A percentile compares a stretch with the other conserved stretches of the same genome.
Evolutionary conservation across 1,140 invertebrate species (phyloP).

Genomic region (Lanistes nyassanus): DNA sequence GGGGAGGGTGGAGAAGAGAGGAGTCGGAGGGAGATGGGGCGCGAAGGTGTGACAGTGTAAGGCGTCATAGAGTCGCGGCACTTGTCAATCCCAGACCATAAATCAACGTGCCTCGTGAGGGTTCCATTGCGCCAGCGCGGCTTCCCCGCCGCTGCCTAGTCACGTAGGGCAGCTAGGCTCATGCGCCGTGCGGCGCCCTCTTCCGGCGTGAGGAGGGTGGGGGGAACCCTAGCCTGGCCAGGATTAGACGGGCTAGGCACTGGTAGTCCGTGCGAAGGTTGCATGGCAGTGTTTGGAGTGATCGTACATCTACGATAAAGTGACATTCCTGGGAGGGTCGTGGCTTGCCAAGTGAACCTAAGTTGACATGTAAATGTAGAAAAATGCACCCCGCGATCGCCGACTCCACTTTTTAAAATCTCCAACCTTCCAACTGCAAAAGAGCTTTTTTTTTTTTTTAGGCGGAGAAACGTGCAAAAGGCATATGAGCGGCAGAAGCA

Average conservation of each 20-base stretch:
- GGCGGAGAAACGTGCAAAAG: no score
- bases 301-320: not conserved
- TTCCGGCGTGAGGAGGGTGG: slow-evolving; percentile 1
- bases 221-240: not conserved
- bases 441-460: no score
- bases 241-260: not conserved
- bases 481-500: no score
- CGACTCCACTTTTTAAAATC: no score
- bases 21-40: no score
- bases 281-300: not conserved
- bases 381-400: no score
- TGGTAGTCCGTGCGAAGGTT: not conserved
- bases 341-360: not conserved
- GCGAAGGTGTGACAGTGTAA: not conserved
- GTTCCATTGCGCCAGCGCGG: not conserved
- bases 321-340: not conserved
- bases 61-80: not conserved
- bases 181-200: not conserved
- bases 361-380: no score
- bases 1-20: no score
- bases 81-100: not conserved
- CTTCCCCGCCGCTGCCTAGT: not conserved
- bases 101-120: not conserved
- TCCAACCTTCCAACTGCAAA: no score
- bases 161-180: not conserved